These are phyloP conservation scores for Alviniconcha marisindica DNA, from an alignment of 1,140 invertebrate genomes.

Conservation along the genomic window DNA sequence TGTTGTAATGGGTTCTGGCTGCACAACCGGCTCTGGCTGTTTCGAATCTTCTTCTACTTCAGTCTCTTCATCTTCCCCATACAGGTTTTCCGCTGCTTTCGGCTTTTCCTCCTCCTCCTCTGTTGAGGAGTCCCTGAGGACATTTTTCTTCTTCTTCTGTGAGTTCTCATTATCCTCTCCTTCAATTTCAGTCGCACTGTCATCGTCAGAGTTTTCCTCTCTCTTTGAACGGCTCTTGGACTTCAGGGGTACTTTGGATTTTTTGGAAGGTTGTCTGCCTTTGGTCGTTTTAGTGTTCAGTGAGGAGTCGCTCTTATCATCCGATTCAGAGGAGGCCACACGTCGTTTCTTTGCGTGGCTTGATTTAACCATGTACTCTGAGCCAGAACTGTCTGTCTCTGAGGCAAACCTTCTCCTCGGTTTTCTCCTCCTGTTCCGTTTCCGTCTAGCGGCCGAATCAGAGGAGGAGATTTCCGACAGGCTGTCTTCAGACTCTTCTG, in stretches of 20 bases:
- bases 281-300: conserved; percentile 28
- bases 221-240: conserved; percentile 34
- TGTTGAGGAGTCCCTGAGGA: conserved; percentile 39
- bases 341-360: conserved; percentile 37
- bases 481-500: conserved; percentile 53
- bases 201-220: conserved; percentile 19
- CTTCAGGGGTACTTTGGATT: conserved; percentile 12
- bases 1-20: background rate
- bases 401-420: conserved; percentile 26
- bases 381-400: conserved; percentile 30
- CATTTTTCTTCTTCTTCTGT: conserved; percentile 46
- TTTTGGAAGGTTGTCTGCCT: conserved; percentile 22
- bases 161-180: conserved; percentile 35
- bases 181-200: conserved; percentile 36
- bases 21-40: background rate
- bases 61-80: conserved; percentile 22
- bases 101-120: conserved; percentile 40
- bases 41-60: conserved; percentile 27
- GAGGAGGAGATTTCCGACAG: conserved; percentile 52
- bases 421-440: conserved; percentile 39
- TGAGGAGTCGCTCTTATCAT: conserved; percentile 55
- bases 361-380: conserved; percentile 33
- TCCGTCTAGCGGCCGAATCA: conserved; percentile 36
- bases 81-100: background rate
- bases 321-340: conserved; percentile 15